Base-by-base conservation (phyloP, 1,140 invertebrate genomes). In the Oedothorax gibbosus region DNA sequence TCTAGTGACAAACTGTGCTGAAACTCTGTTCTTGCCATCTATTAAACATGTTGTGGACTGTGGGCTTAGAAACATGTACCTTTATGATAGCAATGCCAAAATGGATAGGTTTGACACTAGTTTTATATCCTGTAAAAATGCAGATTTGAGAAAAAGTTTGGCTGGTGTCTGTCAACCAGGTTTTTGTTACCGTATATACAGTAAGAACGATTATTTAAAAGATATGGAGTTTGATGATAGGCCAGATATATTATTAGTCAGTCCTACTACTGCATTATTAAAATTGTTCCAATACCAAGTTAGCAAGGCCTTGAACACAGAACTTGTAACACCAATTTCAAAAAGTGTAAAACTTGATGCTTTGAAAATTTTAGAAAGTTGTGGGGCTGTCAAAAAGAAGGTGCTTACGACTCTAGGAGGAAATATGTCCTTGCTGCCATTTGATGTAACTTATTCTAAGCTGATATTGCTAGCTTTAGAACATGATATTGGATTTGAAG, bases 111-210 rank as follows among this genome's bases (percentile, higher is more conserved):
- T 35, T 68, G 56, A 66, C 15, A 57, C 4, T 14, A 51, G 49
- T 35, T 80, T 80, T 35, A 80, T 80, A 54, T 80, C 77, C 35
- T 49, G 21, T 7, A n/a, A 20, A 11, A 69, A n/a, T 56, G 62
- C 77, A 50, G 69, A 56, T 7, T 18, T 68, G 18, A 50, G 77
- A 21, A 80, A 80, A 80, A 35, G 6, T 80, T 50, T 66, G 20
- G 77, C 18, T 0, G 64, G 77, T 10, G n/a, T 12, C 56, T 80
- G 8, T 35, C 20, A n/a, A 56, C 18, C 51, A 56, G 77, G 77
- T n/a, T 54, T 80, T 21, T 80, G 77, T 57, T 80, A 68, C 21
- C 21, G 77, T 56, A 68, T 68, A 11, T 80, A 80, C 21, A 80
- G 35, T n/a, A 80, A 69, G 49, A 7, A 20, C 0, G 56, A 80